Evolutionary conservation across 2,113 vertebrate genomes (phyloP).

Genomic region (Boleophthalmus pectinirostris): DNA sequence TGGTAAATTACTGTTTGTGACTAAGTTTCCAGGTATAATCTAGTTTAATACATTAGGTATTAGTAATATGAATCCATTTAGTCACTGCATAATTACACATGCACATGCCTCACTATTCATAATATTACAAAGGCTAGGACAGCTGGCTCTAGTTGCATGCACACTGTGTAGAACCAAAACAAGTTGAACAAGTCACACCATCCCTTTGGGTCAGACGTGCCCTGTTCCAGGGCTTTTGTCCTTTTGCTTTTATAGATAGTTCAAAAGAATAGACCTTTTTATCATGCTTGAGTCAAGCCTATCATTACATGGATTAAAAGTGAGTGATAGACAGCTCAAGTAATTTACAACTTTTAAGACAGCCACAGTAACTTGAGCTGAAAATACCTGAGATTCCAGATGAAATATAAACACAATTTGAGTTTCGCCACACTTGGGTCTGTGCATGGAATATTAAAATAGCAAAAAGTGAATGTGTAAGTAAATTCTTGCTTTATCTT

Average conservation of each 20-base stretch:
- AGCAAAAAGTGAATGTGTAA: slow-evolving; percentile 5
- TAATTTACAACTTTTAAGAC: slow-evolving; percentile 40
- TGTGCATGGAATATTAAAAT: not conserved
- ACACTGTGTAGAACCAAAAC: slow-evolving; percentile 36
- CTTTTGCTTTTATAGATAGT: slow-evolving; percentile 25
- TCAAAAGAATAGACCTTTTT: slow-evolving; percentile 32
- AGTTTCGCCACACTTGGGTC: slow-evolving; percentile 14
- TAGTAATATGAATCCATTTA: not conserved
- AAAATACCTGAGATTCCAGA: slow-evolving; percentile 48
- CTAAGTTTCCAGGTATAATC: not conserved
- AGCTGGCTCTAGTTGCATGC: slow-evolving; percentile 8
- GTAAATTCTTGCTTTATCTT: slow-evolving; percentile 22
- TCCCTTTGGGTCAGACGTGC: slow-evolving; percentile 30
- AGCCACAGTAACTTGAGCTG: slow-evolving; percentile 38
- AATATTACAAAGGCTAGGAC: slow-evolving; percentile 1
- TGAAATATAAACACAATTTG: slow-evolving; percentile 26
- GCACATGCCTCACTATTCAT: not conserved
- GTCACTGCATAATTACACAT: not conserved
- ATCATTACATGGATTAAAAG: slow-evolving; percentile 18
- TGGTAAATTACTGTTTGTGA: not conserved
- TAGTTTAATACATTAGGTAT: slow-evolving; percentile 7
- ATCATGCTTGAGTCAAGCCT: slow-evolving; percentile 18
- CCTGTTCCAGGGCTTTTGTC: slow-evolving; percentile 27
- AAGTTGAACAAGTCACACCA: slow-evolving; percentile 54
- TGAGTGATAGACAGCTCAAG: slow-evolving; percentile 27